Evolutionary conservation across 2,797 vertebrate genomes (phyloP), one percentile per base, ranked within the genome.

Genomic region (Darevskia nairensis): DNA sequence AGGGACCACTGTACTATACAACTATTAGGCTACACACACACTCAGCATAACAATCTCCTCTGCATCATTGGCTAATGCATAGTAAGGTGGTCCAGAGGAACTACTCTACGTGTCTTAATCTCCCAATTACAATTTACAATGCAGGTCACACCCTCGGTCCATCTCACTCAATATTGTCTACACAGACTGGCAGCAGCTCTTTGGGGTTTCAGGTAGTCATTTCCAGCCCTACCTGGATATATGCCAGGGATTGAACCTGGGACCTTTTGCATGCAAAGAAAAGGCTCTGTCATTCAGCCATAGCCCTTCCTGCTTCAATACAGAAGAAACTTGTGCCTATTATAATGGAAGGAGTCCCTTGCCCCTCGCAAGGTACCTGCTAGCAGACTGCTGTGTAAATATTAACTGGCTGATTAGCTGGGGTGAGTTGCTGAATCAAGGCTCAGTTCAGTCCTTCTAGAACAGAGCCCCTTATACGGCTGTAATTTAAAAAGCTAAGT

Each of bases 401-500:
- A 88, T 77, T 61, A 79, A 79, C 19, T 13, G 27, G 44, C 23
- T 59, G 46, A 61, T 71, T 83, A 88, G 32, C 41, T 55, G 50
- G 10, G 32, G 46, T 69, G 32, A 88, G 81, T 69, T 6, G 11
- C 23, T 69, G 64, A 84, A 71, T 78, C 64, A 78, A 68, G 74
- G 44, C 46, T 78, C 64, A 59, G 78, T 78, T 88, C 11, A 25
- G 19, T 69, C 44, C 44, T 69, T 78, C 78, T 29, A 41, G 39
- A 50, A 78, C 78, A 76, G 46, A 55, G 21, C 25, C 46, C 81
- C 74, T 41, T 19, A 25, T 59, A 29, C 15, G 39, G 61, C 59
- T 25, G 69, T 74, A 80, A 81, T 74, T 86, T 72, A n/a, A 71
- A 86, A 80, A 72, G 68, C 32, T 69, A 55, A 69, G 32, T 77